phyloP scores from a whole-genome alignment of 2,113 vertebrate genomes.

The Neotoma lepida region DNA sequence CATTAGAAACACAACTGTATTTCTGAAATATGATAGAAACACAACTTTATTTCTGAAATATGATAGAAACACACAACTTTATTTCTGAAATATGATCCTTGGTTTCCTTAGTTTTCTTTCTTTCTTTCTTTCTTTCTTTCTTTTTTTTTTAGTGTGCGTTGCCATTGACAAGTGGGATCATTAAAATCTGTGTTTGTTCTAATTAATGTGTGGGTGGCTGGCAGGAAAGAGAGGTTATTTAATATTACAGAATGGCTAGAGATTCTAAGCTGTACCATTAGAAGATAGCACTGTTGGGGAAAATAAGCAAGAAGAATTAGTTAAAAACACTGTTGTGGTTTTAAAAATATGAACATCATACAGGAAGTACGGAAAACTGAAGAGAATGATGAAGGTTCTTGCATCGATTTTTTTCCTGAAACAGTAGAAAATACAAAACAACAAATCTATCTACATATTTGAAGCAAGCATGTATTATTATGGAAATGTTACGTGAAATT shows the following conservation, averaged over 20 bases:
- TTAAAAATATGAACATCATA: background rate
- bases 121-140: conserved; percentile 9
- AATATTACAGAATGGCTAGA: conserved; percentile 82
- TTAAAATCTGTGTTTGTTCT: conserved; percentile 82
- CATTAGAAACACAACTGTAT: conserved; percentile 59
- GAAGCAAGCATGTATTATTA: background rate
- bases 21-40: conserved; percentile 63
- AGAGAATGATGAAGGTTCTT: background rate
- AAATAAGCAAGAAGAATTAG: conserved; percentile 78
- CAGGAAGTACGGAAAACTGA: background rate
- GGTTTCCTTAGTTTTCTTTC: background rate
- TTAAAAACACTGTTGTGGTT: conserved; percentile 70
- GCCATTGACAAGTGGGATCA: conserved; percentile 79
- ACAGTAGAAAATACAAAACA: conserved; percentile 8
- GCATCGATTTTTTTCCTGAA: background rate
- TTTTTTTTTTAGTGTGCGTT: conserved; percentile 72
- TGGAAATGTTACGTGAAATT: background rate
- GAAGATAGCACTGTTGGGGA: conserved; percentile 74
- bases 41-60: too few species aligned
- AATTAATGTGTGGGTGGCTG: conserved; percentile 81
- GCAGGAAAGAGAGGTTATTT: conserved; percentile 84
- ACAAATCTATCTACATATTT: background rate
- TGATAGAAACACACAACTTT: conserved; percentile 59
- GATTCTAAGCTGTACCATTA: conserved; percentile 83
- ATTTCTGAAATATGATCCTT: conserved; percentile 62